Evolutionary conservation across 92 coral and sea anemone genomes (phyloP).

Genomic region (Umimayanthus chanpuru): DNA sequence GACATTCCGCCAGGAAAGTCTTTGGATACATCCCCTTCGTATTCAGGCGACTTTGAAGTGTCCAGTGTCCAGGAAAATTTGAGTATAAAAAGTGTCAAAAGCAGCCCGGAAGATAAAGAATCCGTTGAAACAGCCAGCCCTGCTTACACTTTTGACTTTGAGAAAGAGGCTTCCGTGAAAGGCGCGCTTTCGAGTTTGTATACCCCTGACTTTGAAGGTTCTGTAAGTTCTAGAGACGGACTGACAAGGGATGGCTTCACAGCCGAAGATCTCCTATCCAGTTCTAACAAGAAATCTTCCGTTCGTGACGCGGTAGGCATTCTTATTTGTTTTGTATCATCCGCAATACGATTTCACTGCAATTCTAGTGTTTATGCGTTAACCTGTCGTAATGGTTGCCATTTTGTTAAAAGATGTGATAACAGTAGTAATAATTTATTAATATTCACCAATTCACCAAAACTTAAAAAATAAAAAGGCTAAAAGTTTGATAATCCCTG

Average conservation of each 20-base stretch:
- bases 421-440: too few species aligned
- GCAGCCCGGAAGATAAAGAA: conserved; percentile 13
- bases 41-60: conserved; percentile 32
- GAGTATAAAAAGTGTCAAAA: conserved; percentile 4
- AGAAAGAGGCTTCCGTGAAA: conserved; percentile 30
- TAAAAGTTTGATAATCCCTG: too few species aligned
- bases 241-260: background rate
- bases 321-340: background rate
- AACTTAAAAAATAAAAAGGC: too few species aligned
- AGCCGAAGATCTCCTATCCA: background rate
- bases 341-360: too few species aligned
- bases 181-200: conserved; percentile 15
- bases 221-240: conserved; percentile 4
- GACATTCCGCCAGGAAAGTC: background rate
- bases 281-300: background rate
- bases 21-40: conserved; percentile 1
- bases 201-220: conserved; percentile 25
- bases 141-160: conserved; percentile 66
- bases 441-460: too few species aligned
- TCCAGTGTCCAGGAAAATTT: conserved; percentile 21
- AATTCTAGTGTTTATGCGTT: too few species aligned
- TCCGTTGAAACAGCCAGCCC: conserved; percentile 17
- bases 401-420: too few species aligned
- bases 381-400: too few species aligned
- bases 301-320: background rate